Evolutionary conservation across 2,888 invertebrate species (phyloP).

Genomic region (Camponotus fellah): DNA sequence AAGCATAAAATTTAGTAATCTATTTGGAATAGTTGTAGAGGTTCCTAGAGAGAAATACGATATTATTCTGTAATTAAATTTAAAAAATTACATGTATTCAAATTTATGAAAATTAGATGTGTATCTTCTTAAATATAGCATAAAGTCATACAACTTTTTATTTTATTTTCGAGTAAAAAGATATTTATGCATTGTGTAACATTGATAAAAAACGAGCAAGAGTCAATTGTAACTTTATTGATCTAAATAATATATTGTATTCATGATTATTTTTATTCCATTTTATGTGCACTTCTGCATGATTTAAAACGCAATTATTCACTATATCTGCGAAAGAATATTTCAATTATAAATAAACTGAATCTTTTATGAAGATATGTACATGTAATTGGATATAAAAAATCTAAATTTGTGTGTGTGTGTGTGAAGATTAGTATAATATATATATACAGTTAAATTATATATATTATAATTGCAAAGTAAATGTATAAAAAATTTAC

Average conservation of each 20-base stretch:
- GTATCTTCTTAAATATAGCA: background rate
- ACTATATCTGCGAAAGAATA: background rate
- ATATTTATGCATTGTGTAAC: background rate
- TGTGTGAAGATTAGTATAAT: background rate
- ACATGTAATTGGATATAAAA: background rate
- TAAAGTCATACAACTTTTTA: background rate
- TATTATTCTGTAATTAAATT: background rate
- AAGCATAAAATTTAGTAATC: background rate
- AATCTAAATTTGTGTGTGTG: background rate
- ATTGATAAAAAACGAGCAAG: background rate
- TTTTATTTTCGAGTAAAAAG: background rate
- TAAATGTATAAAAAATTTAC: background rate
- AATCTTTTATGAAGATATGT: background rate
- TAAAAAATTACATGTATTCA: background rate
- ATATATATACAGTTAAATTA: background rate
- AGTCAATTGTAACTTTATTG: constrained; percentile 17
- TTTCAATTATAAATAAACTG: background rate
- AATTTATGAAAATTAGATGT: constrained; percentile 13
- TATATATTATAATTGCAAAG: background rate
- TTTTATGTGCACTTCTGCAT: background rate
- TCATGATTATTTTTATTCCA: constrained; percentile 1
- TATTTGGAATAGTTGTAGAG: background rate
- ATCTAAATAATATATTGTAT: background rate
- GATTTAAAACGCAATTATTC: background rate
- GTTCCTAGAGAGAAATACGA: background rate